Conservation (phyloP, 2,797 vertebrate species). For the Sebastes minor region DNA sequence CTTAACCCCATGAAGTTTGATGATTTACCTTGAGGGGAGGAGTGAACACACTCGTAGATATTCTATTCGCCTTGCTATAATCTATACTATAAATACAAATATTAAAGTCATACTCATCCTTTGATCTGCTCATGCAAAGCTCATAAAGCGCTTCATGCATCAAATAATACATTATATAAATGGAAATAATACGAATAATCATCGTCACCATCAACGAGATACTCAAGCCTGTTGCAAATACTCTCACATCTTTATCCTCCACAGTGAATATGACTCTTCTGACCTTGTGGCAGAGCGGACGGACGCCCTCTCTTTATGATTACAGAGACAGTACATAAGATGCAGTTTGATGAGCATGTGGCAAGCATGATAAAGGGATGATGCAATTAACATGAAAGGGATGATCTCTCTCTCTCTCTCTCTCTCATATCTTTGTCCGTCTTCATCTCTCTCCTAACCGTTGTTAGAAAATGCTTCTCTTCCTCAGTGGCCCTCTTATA, state of each 20-base stretch:
- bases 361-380: conserved; percentile 47
- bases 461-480: conserved; percentile 11
- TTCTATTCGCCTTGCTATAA: neutral
- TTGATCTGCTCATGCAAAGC: conserved; percentile 1
- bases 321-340: conserved; percentile 20
- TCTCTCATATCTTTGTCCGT: neutral
- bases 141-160: neutral
- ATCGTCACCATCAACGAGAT: neutral
- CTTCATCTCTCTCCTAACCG: conserved; percentile 13
- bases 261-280: conserved; percentile 5
- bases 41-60: neutral
- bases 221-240: neutral
- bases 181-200: neutral
- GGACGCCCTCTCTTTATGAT: conserved; percentile 1
- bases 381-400: conserved; percentile 65
- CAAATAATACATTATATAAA: neutral
- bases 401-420: conserved; percentile 28
- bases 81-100: neutral
- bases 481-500: conserved; percentile 54
- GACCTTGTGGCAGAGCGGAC: conserved; percentile 57
- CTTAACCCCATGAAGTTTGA: neutral
- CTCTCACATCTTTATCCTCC: neutral
- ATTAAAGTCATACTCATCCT: neutral
- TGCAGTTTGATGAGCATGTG: conserved; percentile 49
- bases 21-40: neutral